A percentile compares a stretch with the other conserved stretches of the same genome.
phyloP scores from a whole-genome alignment of 35 echinoderm and acorn worm genomes.

The Ophiothrix spiculata region DNA sequence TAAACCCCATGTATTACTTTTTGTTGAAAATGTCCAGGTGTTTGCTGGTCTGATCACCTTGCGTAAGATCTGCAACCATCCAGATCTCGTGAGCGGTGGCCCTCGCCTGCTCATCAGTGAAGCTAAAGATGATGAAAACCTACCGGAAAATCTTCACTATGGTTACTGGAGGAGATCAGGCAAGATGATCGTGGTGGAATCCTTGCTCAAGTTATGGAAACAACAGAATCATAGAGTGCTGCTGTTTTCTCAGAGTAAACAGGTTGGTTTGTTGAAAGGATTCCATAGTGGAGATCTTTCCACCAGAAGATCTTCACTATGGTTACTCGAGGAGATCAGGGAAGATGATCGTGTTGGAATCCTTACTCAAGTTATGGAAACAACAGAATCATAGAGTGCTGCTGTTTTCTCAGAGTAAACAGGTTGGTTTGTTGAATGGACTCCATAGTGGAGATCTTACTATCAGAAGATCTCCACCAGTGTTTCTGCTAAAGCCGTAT shows the following conservation, averaged over 20 bases:
- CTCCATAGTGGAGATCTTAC: neutral
- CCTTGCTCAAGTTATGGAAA: conserved; percentile 89
- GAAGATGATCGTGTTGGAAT: conserved; percentile 87
- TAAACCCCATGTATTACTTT: too few species aligned
- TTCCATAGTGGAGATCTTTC: too few species aligned
- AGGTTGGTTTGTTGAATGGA: conserved; percentile 50
- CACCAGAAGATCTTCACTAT: too few species aligned
- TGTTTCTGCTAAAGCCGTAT: too few species aligned
- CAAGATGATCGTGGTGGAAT: conserved; percentile 91
- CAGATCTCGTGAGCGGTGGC: conserved; percentile 85
- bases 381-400: conserved; percentile 84
- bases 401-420: conserved; percentile 93
- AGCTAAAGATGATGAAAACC: conserved; percentile 22
- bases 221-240: conserved; percentile 89
- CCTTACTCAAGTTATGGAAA: conserved; percentile 89
- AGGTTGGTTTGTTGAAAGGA: conserved; percentile 78
- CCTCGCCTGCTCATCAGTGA: conserved; percentile 51
- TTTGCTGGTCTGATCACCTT: conserved; percentile 94
- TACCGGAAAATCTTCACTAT: conserved; percentile 63
- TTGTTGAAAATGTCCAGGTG: too few species aligned
- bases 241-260: conserved; percentile 94
- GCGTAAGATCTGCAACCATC: conserved; percentile 99
- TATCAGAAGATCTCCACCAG: too few species aligned
- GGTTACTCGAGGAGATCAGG: conserved; percentile 77
- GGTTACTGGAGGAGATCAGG: conserved; percentile 82